Conservation (phyloP, 2,888 invertebrate species). For the Drosophila lutescens region DNA sequence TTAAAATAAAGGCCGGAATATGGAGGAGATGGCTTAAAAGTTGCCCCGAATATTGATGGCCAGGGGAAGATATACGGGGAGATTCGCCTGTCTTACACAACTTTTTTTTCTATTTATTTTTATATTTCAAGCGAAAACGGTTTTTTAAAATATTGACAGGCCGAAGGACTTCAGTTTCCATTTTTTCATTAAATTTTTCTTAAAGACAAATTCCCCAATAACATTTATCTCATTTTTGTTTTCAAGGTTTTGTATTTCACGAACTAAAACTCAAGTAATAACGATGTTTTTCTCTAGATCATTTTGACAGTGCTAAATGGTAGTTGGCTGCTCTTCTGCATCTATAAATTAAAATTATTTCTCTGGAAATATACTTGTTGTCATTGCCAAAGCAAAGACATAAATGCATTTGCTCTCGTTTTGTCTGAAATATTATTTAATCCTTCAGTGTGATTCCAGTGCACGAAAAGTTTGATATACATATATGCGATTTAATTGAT, state of each 20-base stretch:
- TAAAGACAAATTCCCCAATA: too few species aligned
- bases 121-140: neutral
- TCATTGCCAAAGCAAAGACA: neutral
- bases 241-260: neutral
- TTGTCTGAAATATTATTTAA: neutral
- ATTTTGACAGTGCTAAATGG: neutral
- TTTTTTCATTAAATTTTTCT: too few species aligned
- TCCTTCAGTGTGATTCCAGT: neutral
- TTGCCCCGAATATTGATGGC: slow-evolving; percentile 35
- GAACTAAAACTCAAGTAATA: neutral
- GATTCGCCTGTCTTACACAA: slow-evolving; percentile 19
- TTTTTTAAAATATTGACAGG: slow-evolving; percentile 1
- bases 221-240: neutral
- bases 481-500: neutral
- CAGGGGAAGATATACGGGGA: slow-evolving; percentile 13
- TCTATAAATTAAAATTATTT: neutral
- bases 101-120: slow-evolving; percentile 10
- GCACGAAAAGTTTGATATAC: neutral
- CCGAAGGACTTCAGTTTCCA: too few species aligned
- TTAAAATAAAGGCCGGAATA: slow-evolving; percentile 65
- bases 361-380: neutral
- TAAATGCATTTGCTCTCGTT: neutral
- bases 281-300: neutral
- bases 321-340: neutral
- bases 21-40: slow-evolving; percentile 51